Conservation (phyloP, 1,140 invertebrate species). For the Dinoponera quadriceps region DNA sequence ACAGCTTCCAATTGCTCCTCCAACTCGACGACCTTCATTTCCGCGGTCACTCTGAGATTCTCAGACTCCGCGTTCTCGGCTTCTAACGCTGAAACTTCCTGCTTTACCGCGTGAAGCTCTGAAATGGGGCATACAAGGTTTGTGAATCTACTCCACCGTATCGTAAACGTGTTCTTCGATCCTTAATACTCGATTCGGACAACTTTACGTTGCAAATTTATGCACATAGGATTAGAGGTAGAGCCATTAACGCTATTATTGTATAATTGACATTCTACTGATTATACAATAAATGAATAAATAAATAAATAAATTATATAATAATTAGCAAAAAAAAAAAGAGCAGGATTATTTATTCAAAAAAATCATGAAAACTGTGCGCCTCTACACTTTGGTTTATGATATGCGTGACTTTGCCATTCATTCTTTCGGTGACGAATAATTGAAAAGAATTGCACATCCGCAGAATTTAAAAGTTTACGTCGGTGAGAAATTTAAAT, state of each 20-base stretch:
- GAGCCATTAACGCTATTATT: slow-evolving; percentile 10
- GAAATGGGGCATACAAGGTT: slow-evolving; percentile 71
- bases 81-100: slow-evolving; percentile 87
- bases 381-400: too few relatives aligned
- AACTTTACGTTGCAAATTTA: slow-evolving; percentile 6
- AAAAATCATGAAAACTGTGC: too few relatives aligned
- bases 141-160: neutral
- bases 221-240: neutral
- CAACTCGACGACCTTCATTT: slow-evolving; percentile 90
- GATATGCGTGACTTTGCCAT: too few relatives aligned
- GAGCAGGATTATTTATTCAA: too few relatives aligned
- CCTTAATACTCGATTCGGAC: neutral
- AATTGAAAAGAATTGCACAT: too few relatives aligned
- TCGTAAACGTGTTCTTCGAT: neutral
- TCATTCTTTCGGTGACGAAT: too few relatives aligned
- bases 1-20: slow-evolving; percentile 88
- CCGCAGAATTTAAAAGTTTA: too few relatives aligned
- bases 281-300: too few relatives aligned
- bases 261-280: neutral
- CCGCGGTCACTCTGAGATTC: slow-evolving; percentile 88
- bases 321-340: too few relatives aligned
- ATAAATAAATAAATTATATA: neutral
- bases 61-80: slow-evolving; percentile 88
- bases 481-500: neutral
- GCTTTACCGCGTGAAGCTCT: slow-evolving; percentile 87